These are phyloP conservation scores for Temnothorax rugatulus DNA, from an alignment of 2,888 invertebrate genomes.

Conservation along the genomic window DNA sequence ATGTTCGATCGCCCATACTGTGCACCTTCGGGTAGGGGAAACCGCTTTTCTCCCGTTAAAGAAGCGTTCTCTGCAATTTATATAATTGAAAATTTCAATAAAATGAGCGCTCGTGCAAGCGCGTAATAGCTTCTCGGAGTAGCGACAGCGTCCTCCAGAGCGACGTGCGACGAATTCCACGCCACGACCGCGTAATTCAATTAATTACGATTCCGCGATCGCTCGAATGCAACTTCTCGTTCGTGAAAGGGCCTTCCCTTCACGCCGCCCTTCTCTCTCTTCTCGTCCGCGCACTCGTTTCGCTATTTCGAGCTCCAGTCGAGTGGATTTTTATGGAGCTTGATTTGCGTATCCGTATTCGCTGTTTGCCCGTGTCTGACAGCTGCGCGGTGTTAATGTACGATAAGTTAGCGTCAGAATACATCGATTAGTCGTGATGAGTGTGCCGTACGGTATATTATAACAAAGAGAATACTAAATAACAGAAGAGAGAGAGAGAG, in stretches of 20 bases:
- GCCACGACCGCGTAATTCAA: constrained; percentile 46
- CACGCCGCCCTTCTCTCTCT: background rate
- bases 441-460: background rate
- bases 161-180: constrained; percentile 51
- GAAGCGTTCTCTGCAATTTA: constrained; percentile 38
- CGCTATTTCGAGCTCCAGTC: background rate
- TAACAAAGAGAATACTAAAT: background rate
- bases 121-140: constrained; percentile 40
- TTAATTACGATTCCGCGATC: constrained; percentile 48
- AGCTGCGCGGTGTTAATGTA: background rate
- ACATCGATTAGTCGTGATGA: background rate
- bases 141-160: background rate
- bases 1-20: background rate
- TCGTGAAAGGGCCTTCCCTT: constrained; percentile 26
- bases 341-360: background rate
- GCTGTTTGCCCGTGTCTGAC: constrained; percentile 7
- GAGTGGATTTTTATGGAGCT: background rate
- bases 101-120: constrained; percentile 46
- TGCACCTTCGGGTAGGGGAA: background rate
- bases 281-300: background rate
- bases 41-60: constrained; percentile 22
- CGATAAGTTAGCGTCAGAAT: background rate
- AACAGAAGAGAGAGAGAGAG: background rate
- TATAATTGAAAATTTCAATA: constrained; percentile 54
- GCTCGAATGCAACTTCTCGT: constrained; percentile 36